A percentile compares a stretch with the other conserved stretches of the same genome.
Conservation (phyloP, 2,888 invertebrate genomes). For the Drosophila paracracens region DNA sequence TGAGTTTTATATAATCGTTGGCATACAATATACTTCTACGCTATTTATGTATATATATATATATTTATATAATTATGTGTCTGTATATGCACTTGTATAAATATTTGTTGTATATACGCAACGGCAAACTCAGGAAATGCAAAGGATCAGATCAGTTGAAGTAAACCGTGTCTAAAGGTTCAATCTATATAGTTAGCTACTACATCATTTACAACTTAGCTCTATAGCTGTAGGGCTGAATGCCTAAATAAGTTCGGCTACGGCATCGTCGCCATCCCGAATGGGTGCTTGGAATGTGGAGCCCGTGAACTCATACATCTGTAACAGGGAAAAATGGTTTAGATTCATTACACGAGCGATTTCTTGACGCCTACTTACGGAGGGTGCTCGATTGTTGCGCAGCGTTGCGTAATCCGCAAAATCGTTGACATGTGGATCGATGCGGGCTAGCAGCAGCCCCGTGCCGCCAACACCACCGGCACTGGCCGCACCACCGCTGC, state of each 20-base stretch:
- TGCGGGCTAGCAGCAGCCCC: constrained; percentile 64
- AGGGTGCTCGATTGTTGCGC: constrained; percentile 84
- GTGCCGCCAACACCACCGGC: constrained; percentile 65
- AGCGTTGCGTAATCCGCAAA: constrained; percentile 85
- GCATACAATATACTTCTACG: constrained; percentile 63
- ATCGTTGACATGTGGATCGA: constrained; percentile 81
- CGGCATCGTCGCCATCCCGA: constrained; percentile 84
- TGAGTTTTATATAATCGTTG: constrained; percentile 57
- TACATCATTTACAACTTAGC: constrained; percentile 66
- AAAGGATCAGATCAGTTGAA: constrained; percentile 56
- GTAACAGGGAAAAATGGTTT: constrained; percentile 5
- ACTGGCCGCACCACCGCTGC: constrained; percentile 62
- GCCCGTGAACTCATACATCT: constrained; percentile 86
- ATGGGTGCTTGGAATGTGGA: constrained; percentile 91
- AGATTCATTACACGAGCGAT: too few relatives aligned
- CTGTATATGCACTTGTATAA: constrained; percentile 43
- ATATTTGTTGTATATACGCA: constrained; percentile 38
- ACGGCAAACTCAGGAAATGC: constrained; percentile 59
- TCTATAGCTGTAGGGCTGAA: constrained; percentile 20
- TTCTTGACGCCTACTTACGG: constrained; percentile 70
- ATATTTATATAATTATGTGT: constrained; percentile 29
- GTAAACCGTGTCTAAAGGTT: constrained; percentile 44
- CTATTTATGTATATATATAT: constrained; percentile 42
- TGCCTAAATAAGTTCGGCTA: constrained; percentile 84
- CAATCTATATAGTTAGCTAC: constrained; percentile 55